Conservation (phyloP, 2,888 invertebrate species). For the Ephialtes manifestator region DNA sequence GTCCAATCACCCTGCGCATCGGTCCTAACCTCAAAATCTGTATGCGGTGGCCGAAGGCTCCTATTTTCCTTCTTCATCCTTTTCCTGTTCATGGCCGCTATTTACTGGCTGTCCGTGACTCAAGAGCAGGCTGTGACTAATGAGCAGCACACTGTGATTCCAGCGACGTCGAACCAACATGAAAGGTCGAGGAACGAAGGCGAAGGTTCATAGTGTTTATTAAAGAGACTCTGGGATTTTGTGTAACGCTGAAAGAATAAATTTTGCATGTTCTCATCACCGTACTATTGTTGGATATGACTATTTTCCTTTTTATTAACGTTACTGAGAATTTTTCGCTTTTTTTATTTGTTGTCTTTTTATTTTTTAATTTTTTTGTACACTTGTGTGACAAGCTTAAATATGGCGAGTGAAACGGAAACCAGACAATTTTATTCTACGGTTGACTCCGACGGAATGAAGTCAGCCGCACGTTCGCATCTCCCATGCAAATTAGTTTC, state of each 20-base stretch:
- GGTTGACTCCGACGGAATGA: conserved; percentile 14
- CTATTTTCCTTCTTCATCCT: conserved; percentile 59
- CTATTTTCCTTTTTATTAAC: neutral
- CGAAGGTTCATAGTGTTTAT: neutral
- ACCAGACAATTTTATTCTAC: conserved; percentile 67
- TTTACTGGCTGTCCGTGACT: conserved; percentile 65
- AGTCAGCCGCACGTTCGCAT: conserved; percentile 41
- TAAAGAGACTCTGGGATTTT: neutral
- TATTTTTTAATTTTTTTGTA: neutral
- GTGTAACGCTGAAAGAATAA: conserved; percentile 19
- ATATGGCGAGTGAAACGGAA: conserved; percentile 19
- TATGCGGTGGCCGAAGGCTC: conserved; percentile 61
- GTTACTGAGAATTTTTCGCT: neutral
- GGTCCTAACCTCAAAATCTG: conserved; percentile 38
- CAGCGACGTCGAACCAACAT: conserved; percentile 27
- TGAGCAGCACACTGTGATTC: conserved; percentile 12
- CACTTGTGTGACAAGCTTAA: neutral
- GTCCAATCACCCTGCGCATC: conserved; percentile 49
- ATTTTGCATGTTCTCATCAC: conserved; percentile 32
- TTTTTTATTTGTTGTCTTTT: neutral
- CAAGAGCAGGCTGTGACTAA: conserved; percentile 26
- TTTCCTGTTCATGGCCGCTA: conserved; percentile 39
- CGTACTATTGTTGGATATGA: conserved; percentile 15
- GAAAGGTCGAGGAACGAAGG: conserved; percentile 22
- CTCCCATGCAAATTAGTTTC: conserved; percentile 71